These are phyloP conservation scores for Glaucomys volans DNA, from an alignment of 2,113 vertebrate genomes.

Conservation along the genomic window DNA sequence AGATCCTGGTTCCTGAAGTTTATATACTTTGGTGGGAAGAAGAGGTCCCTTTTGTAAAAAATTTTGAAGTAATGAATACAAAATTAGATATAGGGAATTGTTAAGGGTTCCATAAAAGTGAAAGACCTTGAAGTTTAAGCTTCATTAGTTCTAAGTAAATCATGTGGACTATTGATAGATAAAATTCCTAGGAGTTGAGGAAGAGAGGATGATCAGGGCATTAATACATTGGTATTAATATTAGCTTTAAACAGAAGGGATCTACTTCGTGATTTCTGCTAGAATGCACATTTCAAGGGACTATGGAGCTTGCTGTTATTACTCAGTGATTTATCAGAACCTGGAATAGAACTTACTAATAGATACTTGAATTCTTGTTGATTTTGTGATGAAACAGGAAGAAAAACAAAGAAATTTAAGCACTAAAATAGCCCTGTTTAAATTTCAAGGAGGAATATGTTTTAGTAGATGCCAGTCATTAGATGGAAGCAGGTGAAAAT, in stretches of 20 bases:
- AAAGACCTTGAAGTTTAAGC: neutral
- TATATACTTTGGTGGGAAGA: neutral
- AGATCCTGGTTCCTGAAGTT: neutral
- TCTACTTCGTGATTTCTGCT: neutral
- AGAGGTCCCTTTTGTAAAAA: neutral
- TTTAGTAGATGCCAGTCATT: neutral
- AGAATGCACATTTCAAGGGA: neutral
- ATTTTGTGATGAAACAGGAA: neutral
- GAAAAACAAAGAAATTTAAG: constrained; percentile 16
- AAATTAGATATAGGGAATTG: neutral
- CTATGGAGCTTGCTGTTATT: neutral
- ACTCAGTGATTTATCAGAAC: neutral
- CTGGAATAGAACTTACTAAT: neutral
- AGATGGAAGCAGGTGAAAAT: neutral
- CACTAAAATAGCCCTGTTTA: neutral
- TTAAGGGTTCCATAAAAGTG: neutral
- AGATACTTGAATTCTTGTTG: neutral
- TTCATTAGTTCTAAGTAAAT: constrained; percentile 3
- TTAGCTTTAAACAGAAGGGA: neutral
- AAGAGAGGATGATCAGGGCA: neutral
- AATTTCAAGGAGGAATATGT: constrained; percentile 23
- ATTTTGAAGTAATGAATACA: neutral
- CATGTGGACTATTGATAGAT: neutral
- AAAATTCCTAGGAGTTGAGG: neutral
- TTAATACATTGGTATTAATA: neutral